Evolutionary conservation across 1,140 invertebrate species (phyloP).

Genomic region (Drosophila miranda): DNA sequence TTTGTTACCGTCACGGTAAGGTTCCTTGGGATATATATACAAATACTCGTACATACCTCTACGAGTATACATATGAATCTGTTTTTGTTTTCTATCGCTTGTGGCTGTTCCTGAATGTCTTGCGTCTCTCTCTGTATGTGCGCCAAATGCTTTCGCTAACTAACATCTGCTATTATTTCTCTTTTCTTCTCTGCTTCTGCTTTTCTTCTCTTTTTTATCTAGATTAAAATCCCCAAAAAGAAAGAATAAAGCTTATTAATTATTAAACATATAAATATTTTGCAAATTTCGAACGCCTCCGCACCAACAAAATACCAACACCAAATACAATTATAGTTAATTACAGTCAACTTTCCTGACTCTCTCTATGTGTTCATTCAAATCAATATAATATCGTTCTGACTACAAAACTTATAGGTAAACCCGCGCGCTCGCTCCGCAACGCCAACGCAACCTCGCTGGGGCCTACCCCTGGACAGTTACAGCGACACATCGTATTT

Average conservation of each 20-base stretch:
- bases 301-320: slow-evolving; percentile 33
- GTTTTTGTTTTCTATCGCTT: slow-evolving; percentile 23
- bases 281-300: slow-evolving; percentile 60
- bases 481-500: slow-evolving; percentile 83
- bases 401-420: slow-evolving; percentile 83
- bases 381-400: slow-evolving; percentile 70
- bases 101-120: slow-evolving; percentile 38
- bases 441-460: slow-evolving; percentile 85
- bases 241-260: slow-evolving; percentile 77
- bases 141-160: slow-evolving; percentile 56
- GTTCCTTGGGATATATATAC: not conserved
- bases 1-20: slow-evolving; percentile 92
- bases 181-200: slow-evolving; percentile 31
- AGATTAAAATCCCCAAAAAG: slow-evolving; percentile 82
- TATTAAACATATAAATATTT: slow-evolving; percentile 47
- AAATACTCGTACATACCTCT: no score
- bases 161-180: slow-evolving; percentile 51
- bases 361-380: slow-evolving; percentile 70
- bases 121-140: no score
- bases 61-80: not conserved
- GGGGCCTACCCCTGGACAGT: slow-evolving; percentile 82
- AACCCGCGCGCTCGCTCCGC: slow-evolving; percentile 87
- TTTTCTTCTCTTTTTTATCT: slow-evolving; percentile 50
- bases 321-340: slow-evolving; percentile 33
- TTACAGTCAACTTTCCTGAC: slow-evolving; percentile 63